These are phyloP conservation scores for Ibidorhyncha struthersii DNA, from an alignment of 2,113 vertebrate genomes.

Conservation along the genomic window DNA sequence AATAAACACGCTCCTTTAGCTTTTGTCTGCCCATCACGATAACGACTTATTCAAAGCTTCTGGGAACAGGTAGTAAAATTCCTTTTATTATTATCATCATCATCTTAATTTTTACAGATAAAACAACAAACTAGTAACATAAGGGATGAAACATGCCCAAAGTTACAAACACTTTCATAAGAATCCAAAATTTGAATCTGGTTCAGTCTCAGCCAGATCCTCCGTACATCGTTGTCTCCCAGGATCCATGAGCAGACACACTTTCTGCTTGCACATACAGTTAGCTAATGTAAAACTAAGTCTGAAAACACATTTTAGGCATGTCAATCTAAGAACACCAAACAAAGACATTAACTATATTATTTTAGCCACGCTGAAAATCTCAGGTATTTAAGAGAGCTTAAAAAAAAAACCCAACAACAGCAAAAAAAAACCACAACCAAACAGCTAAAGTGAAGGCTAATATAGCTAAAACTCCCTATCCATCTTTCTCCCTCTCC, in stretches of 20 bases:
- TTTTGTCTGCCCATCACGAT: background rate
- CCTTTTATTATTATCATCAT: background rate
- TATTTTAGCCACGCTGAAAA: background rate
- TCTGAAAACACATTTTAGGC: background rate
- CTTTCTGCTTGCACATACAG: background rate
- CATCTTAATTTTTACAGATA: background rate
- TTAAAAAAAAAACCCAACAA: background rate
- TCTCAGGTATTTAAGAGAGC: background rate
- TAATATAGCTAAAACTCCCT: background rate
- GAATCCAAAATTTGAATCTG: background rate
- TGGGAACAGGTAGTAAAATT: background rate
- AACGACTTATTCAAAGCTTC: background rate
- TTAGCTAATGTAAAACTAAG: background rate
- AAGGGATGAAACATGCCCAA: background rate
- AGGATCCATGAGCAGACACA: background rate
- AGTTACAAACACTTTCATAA: background rate
- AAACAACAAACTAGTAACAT: background rate
- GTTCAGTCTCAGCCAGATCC: background rate
- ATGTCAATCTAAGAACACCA: background rate
- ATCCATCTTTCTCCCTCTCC: background rate
- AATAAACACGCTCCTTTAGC: background rate
- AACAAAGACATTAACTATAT: background rate
- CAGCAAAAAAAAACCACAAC: too few species aligned
- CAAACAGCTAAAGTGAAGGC: background rate
- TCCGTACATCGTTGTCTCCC: background rate